Evolutionary conservation across 2,888 invertebrate genomes (phyloP).

Genomic region (Megastigmus dorsalis): DNA sequence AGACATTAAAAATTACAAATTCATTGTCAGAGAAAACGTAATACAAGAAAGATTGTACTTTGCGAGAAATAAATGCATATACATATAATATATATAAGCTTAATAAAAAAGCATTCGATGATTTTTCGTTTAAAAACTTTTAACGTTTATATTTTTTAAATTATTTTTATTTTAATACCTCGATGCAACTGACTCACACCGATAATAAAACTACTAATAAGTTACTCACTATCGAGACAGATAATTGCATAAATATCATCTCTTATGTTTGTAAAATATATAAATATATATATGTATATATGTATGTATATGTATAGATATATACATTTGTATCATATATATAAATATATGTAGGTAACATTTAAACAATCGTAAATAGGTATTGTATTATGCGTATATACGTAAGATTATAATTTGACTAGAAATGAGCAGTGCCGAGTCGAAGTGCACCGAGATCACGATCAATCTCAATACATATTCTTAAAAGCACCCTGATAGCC

Average conservation of each 20-base stretch:
- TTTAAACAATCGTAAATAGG: slow-evolving; percentile 5
- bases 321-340: background rate
- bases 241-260: slow-evolving; percentile 22
- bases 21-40: slow-evolving; percentile 4
- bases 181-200: slow-evolving; percentile 1
- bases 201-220: slow-evolving; percentile 11
- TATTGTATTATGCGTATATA: slow-evolving; percentile 4
- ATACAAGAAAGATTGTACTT: slow-evolving; percentile 26
- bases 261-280: no score
- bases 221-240: slow-evolving; percentile 20
- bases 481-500: slow-evolving; percentile 34
- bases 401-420: slow-evolving; percentile 32
- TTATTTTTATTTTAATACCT: background rate
- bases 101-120: background rate
- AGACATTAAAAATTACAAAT: slow-evolving; percentile 33
- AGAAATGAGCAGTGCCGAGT: slow-evolving; percentile 33
- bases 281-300: background rate
- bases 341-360: slow-evolving; percentile 5
- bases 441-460: slow-evolving; percentile 17
- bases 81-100: slow-evolving; percentile 22
- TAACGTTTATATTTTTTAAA: background rate
- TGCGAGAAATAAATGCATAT: slow-evolving; percentile 40
- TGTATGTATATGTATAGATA: slow-evolving; percentile 1
- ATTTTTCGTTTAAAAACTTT: background rate
- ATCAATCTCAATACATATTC: slow-evolving; percentile 1